Conservation (phyloP, 2,888 invertebrate species). For the Pyralis farinalis region DNA sequence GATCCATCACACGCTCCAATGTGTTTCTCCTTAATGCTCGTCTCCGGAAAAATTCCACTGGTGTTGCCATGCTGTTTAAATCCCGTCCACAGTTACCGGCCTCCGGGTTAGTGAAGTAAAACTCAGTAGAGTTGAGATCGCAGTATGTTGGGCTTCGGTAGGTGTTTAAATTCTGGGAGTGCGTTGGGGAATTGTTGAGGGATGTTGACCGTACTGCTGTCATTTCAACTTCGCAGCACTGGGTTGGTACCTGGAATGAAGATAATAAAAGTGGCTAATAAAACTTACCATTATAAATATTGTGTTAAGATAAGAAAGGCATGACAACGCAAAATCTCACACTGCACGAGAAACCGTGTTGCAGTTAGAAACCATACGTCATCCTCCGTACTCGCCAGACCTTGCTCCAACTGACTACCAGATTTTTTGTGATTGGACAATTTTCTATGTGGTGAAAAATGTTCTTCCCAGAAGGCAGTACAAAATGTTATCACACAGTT, state of each 20-base stretch:
- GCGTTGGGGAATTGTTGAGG: conserved; percentile 34
- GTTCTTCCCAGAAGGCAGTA: no score
- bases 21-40: conserved; percentile 36
- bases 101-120: conserved; percentile 43
- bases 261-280: no score
- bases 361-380: no score
- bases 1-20: conserved; percentile 47
- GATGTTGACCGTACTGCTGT: conserved; percentile 41
- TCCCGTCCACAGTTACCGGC: conserved; percentile 37
- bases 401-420: no score
- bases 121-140: conserved; percentile 37
- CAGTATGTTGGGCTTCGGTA: conserved; percentile 55
- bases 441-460: no score
- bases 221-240: conserved; percentile 59
- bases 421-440: no score
- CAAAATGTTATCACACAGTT: no score
- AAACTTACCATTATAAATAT: no score
- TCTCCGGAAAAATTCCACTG: conserved; percentile 43
- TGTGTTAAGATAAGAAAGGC: no score
- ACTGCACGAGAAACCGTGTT: no score
- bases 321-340: no score
- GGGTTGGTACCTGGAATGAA: conserved; percentile 59
- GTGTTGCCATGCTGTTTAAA: conserved; percentile 50
- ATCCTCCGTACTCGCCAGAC: no score
- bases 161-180: conserved; percentile 27